phyloP scores from a whole-genome alignment of 2,888 invertebrate species.

The Trichacis sp. region DNA sequence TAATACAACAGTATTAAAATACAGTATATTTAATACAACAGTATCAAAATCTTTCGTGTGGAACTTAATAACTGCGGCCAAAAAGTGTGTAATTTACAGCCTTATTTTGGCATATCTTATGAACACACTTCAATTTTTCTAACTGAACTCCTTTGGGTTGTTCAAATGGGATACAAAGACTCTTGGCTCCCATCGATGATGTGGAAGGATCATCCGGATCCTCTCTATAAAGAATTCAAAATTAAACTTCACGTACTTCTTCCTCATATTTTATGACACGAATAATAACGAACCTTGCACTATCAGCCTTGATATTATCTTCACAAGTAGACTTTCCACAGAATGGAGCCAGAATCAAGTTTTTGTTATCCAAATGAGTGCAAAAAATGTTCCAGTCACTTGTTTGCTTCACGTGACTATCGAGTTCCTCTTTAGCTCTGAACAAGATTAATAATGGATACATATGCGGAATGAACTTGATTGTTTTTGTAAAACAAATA shows the following conservation, averaged over 20 bases:
- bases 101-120: slow-evolving; percentile 84
- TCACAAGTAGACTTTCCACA: slow-evolving; percentile 92
- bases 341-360: slow-evolving; percentile 92
- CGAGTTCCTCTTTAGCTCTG: slow-evolving; percentile 84
- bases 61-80: slow-evolving; percentile 91
- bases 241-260: too few relatives aligned
- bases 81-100: slow-evolving; percentile 92
- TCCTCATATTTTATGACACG: too few relatives aligned
- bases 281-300: too few relatives aligned
- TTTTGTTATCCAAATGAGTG: slow-evolving; percentile 84
- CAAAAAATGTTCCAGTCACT: slow-evolving; percentile 88
- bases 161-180: slow-evolving; percentile 96
- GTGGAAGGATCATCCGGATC: too few relatives aligned
- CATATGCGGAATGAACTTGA: too few relatives aligned
- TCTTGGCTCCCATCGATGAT: slow-evolving; percentile 99
- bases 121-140: slow-evolving; percentile 82
- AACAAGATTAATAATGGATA: too few relatives aligned
- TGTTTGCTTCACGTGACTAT: slow-evolving; percentile 78
- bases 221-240: too few relatives aligned
- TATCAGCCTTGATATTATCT: slow-evolving; percentile 95
- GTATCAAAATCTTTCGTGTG: too few relatives aligned
- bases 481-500: too few relatives aligned
- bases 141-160: slow-evolving; percentile 76
- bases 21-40: too few relatives aligned
- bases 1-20: too few relatives aligned